Conservation (phyloP, 2,888 invertebrate genomes). For the Apamea crenata region DNA sequence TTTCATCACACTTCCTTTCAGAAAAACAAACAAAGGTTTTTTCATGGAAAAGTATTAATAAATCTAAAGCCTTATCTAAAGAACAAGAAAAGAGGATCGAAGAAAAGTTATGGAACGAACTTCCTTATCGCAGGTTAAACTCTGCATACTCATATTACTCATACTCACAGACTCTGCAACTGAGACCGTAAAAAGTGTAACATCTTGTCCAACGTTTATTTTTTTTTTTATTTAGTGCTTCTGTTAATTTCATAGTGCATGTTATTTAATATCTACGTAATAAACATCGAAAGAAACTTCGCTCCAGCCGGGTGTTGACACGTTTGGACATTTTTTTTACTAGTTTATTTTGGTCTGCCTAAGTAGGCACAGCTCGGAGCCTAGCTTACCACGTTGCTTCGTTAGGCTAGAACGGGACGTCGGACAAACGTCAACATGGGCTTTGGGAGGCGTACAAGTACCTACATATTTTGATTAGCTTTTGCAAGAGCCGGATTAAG, state of each 20-base stretch:
- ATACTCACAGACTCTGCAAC: too few relatives aligned
- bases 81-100: neutral
- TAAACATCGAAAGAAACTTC: too few relatives aligned
- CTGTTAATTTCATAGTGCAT: neutral
- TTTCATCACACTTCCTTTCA: neutral
- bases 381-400: slow-evolving; percentile 7
- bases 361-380: slow-evolving; percentile 5
- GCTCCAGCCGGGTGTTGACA: neutral
- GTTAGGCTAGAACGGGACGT: slow-evolving; percentile 13
- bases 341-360: neutral
- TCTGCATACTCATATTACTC: too few relatives aligned
- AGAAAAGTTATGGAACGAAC: neutral
- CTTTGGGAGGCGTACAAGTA: slow-evolving; percentile 15
- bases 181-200: neutral
- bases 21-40: neutral
- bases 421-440: slow-evolving; percentile 27
- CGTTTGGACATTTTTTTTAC: neutral
- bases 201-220: neutral
- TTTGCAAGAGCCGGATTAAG: neutral
- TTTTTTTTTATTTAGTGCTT: neutral
- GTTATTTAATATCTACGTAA: neutral
- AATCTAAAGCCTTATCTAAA: neutral
- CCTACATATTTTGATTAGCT: slow-evolving; percentile 39
- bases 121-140: neutral
- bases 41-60: neutral